Conservation (phyloP, 2,888 invertebrate species). For the Danaus chrysippus region DNA sequence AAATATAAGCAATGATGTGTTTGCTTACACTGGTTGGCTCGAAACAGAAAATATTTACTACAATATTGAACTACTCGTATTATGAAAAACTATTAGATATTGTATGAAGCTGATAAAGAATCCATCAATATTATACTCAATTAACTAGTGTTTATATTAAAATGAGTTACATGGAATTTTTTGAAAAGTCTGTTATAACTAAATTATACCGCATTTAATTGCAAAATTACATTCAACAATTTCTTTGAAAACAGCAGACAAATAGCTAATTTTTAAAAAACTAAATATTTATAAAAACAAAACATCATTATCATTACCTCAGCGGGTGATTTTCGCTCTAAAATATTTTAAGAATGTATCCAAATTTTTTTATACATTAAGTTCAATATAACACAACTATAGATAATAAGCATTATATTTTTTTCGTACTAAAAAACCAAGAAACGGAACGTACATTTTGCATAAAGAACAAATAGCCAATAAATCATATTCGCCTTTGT, state of each 20-base stretch:
- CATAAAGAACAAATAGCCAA: conserved; percentile 51
- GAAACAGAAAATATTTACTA: conserved; percentile 38
- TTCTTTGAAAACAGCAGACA: too few species aligned
- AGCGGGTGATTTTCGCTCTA: conserved; percentile 4
- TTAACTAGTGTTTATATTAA: too few species aligned
- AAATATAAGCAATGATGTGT: conserved; percentile 63
- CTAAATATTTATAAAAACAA: conserved; percentile 20
- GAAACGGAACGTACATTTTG: conserved; percentile 23
- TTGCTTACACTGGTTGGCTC: conserved; percentile 43
- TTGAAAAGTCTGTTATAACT: too few species aligned
- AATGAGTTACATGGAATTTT: too few species aligned
- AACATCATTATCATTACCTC: not conserved
- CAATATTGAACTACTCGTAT: too few species aligned
- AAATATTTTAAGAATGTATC: not conserved
- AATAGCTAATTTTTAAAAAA: conserved; percentile 12
- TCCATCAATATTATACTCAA: too few species aligned
- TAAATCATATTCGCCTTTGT: conserved; percentile 72
- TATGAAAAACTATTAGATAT: too few species aligned
- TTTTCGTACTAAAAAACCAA: conserved; percentile 24
- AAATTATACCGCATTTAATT: too few species aligned
- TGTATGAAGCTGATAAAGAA: too few species aligned
- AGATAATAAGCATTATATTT: conserved; percentile 10
- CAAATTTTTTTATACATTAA: too few species aligned
- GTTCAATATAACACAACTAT: not conserved
- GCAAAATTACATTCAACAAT: too few species aligned